A percentile compares a stretch with the other conserved stretches of the same genome.
Evolutionary conservation across 1,140 invertebrate species (phyloP).

Genomic region (Plectrocnemia conspersa): DNA sequence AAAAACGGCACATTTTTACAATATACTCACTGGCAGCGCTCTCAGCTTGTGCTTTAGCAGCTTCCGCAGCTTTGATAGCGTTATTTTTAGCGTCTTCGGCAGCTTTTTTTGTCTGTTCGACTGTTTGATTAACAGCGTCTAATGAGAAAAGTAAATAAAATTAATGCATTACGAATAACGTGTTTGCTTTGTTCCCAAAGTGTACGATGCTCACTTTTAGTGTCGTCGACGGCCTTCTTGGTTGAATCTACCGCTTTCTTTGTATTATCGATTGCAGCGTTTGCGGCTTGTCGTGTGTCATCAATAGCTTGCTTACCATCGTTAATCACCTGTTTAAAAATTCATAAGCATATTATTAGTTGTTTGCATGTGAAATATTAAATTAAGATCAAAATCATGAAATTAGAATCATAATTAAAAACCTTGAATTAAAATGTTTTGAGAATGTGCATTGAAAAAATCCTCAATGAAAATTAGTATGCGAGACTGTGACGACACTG

Average conservation of each 20-base stretch:
- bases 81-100: constrained; percentile 37
- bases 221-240: too few relatives aligned
- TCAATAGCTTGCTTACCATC: constrained; percentile 49
- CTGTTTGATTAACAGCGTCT: constrained; percentile 47
- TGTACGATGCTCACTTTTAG: constrained; percentile 10
- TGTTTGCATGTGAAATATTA: neutral
- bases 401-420: too few relatives aligned
- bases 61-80: constrained; percentile 41
- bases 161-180: neutral
- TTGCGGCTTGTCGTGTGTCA: constrained; percentile 42
- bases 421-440: too few relatives aligned
- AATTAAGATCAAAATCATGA: neutral
- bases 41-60: constrained; percentile 41
- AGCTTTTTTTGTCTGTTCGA: constrained; percentile 48
- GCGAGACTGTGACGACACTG: too few relatives aligned
- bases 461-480: too few relatives aligned
- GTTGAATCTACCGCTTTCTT: constrained; percentile 30
- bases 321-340: constrained; percentile 38
- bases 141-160: constrained; percentile 12
- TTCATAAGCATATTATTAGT: too few relatives aligned
- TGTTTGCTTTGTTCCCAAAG: neutral
- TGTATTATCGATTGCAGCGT: constrained; percentile 29
- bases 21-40: constrained; percentile 32
- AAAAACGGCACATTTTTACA: too few relatives aligned
- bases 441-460: too few relatives aligned